Base-by-base conservation (phyloP, 2,113 vertebrate genomes). In the Arothron firmamentum region DNA sequence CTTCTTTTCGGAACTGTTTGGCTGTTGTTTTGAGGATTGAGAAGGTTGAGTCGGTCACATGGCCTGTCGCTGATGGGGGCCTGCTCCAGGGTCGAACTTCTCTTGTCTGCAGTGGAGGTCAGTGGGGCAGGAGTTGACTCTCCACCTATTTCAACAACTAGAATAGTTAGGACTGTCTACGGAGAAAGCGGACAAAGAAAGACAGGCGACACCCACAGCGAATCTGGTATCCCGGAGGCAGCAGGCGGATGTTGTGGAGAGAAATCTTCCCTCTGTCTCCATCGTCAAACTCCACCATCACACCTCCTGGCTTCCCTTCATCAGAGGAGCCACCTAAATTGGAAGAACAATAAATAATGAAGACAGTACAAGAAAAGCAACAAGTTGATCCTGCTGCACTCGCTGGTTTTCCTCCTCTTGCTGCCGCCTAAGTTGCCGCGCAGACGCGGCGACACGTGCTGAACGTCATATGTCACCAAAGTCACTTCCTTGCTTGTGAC, bases 221-320 rank as follows among this genome's bases (percentile, higher is more conserved):
- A 78, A 98, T 94, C 85, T 95, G 96, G 88, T 97, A 99, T 82
- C 94, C 93, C 0, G 94, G 94, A 18, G 96, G 96, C 68, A 98
- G 90, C 28, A 96, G 90, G 67, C 96, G 94, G 79, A 99, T 96
- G 74, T 98, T 95, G 62, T 90, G 91, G 50, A 98, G 83, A 0
- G 93, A 92, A 56, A 99, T 99, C 86, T 94, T 93, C 12, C 94
- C 96, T 0, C 93, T 84, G 83, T 99, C 96, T 20, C 96, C 96
- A 0, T 99, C 96, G 1, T 99, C 96, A 25, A 99, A 99, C 79
- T 98, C 95, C 56, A 99, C 94, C 82, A 96, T 90, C 70, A 98
- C 95, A 0, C 93, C 92, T 20, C 92, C 93, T 20, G 88, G 66
- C 20, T 93, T 94, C 0, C 91, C 90, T 20, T 96, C 95, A 0